These are phyloP conservation scores for Hippocampus guttulatus DNA, from an alignment of 2,113 vertebrate species.

Conservation along the genomic window DNA sequence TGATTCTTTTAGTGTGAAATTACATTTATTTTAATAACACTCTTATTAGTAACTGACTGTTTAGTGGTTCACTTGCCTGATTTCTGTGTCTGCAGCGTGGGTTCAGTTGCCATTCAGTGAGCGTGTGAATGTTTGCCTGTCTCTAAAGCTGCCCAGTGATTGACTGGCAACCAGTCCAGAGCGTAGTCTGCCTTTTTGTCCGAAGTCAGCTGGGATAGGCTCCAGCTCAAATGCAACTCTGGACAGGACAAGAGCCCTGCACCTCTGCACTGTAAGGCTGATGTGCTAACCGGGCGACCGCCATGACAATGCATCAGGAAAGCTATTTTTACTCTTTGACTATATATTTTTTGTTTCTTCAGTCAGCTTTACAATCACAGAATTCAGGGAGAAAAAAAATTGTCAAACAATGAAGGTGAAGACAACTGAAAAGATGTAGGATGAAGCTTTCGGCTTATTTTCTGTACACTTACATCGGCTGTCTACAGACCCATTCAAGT, in stretches of 20 bases:
- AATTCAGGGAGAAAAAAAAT: neutral
- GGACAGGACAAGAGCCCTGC: too few relatives aligned
- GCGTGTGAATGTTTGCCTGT: neutral
- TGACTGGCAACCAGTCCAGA: too few relatives aligned
- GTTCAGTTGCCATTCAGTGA: neutral
- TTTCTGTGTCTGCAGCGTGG: too few relatives aligned
- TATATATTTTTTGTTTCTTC: neutral
- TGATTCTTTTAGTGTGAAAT: neutral
- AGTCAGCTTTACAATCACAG: neutral
- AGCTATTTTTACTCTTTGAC: neutral
- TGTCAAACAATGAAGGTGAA: neutral
- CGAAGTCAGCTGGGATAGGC: too few relatives aligned
- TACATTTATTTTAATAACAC: neutral
- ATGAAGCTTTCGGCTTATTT: neutral
- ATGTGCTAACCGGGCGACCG: too few relatives aligned
- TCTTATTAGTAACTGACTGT: too few relatives aligned
- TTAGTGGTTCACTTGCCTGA: too few relatives aligned
- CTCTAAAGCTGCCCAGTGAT: too few relatives aligned
- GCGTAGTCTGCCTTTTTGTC: too few relatives aligned
- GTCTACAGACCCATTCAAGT: neutral
- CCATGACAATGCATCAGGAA: too few relatives aligned
- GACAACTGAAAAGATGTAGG: neutral
- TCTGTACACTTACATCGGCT: neutral
- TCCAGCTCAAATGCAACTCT: too few relatives aligned
- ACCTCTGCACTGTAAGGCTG: too few relatives aligned